Evolutionary conservation across 2,888 invertebrate species (phyloP).

Genomic region (Iphiclides podalirius): DNA sequence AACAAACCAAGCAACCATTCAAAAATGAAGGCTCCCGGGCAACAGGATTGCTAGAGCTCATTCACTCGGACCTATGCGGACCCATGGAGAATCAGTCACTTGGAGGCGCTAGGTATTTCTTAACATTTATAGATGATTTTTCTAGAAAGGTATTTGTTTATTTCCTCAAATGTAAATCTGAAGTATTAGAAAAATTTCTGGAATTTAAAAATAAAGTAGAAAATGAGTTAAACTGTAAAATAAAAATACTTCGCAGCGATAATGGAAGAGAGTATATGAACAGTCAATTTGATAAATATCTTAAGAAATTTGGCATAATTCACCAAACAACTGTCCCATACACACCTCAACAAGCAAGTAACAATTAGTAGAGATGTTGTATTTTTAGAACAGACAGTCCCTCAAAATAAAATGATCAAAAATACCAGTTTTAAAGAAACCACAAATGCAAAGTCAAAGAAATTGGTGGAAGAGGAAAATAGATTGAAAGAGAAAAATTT

Average conservation of each 20-base stretch:
- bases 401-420: too few species aligned
- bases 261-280: slow-evolving; percentile 28
- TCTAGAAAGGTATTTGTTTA: slow-evolving; percentile 27
- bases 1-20: slow-evolving; percentile 36
- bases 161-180: slow-evolving; percentile 30
- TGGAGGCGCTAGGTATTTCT: slow-evolving; percentile 26
- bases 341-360: not conserved
- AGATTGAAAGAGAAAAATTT: too few species aligned
- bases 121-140: slow-evolving; percentile 28
- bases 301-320: slow-evolving; percentile 27
- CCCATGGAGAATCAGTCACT: slow-evolving; percentile 26
- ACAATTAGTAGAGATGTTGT: slow-evolving; percentile 21
- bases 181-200: slow-evolving; percentile 26
- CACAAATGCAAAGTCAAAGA: too few species aligned
- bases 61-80: slow-evolving; percentile 5
- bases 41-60: not conserved
- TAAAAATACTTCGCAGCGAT: slow-evolving; percentile 27
- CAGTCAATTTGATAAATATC: slow-evolving; percentile 22
- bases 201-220: slow-evolving; percentile 28
- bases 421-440: too few species aligned
- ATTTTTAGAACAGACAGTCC: slow-evolving; percentile 17
- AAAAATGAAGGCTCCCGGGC: not conserved
- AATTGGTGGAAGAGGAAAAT: too few species aligned
- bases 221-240: slow-evolving; percentile 24
- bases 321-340: slow-evolving; percentile 24